phyloP scores from a whole-genome alignment of 2,113 vertebrate genomes.

The Epinephelus cyanopodus region DNA sequence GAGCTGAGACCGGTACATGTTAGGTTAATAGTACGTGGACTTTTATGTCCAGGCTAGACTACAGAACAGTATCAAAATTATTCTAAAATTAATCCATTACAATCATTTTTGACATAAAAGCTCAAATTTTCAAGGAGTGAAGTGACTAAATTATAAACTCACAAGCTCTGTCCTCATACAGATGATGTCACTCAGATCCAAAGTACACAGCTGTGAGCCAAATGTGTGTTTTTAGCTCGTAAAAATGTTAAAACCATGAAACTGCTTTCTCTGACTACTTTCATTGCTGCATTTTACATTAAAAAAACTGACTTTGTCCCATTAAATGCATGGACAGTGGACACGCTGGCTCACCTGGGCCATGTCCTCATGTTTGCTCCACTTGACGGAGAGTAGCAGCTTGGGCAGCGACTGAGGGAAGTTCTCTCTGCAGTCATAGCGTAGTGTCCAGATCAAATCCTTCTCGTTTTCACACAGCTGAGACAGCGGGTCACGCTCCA shows the following conservation, averaged over 20 bases:
- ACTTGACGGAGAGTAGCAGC: slow-evolving; percentile 96
- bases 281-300: not conserved
- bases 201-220: no score
- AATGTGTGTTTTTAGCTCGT: not conserved
- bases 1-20: not conserved
- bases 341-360: slow-evolving; percentile 89
- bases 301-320: no score
- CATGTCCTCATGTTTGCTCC: slow-evolving; percentile 99
- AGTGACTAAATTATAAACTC: no score
- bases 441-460: slow-evolving; percentile 98
- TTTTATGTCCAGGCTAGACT: no score
- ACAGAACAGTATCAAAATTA: no score
- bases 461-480: slow-evolving; percentile 99
- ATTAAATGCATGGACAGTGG: not conserved
- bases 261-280: not conserved
- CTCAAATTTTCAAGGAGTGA: no score
- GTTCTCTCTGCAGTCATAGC: slow-evolving; percentile 93
- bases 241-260: not conserved
- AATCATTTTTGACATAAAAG: no score
- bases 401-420: slow-evolving; percentile 97
- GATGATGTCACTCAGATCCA: no score
- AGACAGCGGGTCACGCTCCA: slow-evolving; percentile 97
- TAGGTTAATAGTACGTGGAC: no score
- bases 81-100: no score
- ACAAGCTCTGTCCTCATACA: no score